phyloP scores from a whole-genome alignment of 2,113 vertebrate genomes.

The Merops nubicus region DNA sequence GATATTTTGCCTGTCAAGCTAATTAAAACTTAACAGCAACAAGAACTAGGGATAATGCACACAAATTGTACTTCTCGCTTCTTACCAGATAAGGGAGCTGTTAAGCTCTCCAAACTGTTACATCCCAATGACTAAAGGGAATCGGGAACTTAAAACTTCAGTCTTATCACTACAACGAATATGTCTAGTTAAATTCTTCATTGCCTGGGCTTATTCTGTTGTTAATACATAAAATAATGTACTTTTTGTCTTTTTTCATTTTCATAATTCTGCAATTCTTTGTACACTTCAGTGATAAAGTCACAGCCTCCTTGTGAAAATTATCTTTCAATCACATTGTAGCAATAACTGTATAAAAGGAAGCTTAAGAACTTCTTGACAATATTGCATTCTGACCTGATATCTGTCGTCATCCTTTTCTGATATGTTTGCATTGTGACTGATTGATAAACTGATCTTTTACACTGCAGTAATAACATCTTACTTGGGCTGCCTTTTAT shows the following conservation, averaged over 20 bases:
- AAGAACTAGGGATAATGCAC: rapidly evolving
- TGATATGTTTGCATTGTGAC: not conserved
- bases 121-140: not conserved
- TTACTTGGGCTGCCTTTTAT: not conserved
- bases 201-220: not conserved
- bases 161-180: not conserved
- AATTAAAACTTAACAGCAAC: not conserved
- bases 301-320: not conserved
- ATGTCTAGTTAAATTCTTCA: not conserved
- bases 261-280: not conserved
- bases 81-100: conserved; percentile 55
- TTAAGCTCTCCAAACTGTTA: not conserved
- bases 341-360: not conserved
- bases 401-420: not conserved
- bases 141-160: rapidly evolving
- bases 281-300: not conserved
- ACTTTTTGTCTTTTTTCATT: not conserved
- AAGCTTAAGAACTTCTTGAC: not conserved
- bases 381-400: not conserved
- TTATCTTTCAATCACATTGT: not conserved
- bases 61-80: not conserved
- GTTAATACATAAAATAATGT: not conserved
- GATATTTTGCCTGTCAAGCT: not conserved
- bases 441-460: not conserved
- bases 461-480: not conserved